Percentiles rank a stretch among this genome's conserved stretches.
phyloP scores from a whole-genome alignment of 2,113 vertebrate genomes.

The Chaetura pelagica region DNA sequence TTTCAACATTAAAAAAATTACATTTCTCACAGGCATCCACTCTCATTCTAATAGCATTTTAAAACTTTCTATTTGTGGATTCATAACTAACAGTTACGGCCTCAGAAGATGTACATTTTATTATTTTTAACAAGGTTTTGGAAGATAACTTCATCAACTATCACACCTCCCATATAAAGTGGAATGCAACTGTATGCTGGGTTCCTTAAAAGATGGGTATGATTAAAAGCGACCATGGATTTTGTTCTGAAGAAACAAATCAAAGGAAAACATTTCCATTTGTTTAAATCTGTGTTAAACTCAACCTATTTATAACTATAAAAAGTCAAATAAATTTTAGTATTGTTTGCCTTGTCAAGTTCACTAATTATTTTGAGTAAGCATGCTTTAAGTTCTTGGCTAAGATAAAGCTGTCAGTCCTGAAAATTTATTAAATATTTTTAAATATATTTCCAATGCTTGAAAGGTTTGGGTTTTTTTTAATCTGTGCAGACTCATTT shows the following conservation, averaged over 20 bases:
- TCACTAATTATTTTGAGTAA: neutral
- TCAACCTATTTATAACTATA: neutral
- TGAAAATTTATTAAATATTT: neutral
- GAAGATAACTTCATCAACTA: neutral
- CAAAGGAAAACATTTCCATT: neutral
- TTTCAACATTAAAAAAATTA: neutral
- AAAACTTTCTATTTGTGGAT: neutral
- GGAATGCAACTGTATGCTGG: neutral
- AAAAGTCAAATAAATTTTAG: neutral
- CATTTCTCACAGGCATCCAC: neutral
- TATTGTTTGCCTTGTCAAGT: neutral
- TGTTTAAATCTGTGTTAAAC: neutral
- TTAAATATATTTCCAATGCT: neutral
- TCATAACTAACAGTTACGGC: neutral
- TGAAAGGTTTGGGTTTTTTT: neutral
- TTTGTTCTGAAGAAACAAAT: constrained; percentile 1
- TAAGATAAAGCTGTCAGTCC: neutral
- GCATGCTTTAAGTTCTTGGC: neutral
- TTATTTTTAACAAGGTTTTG: neutral
- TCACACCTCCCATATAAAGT: neutral
- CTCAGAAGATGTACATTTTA: neutral
- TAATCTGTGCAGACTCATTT: neutral
- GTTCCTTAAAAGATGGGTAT: neutral
- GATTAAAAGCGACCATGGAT: neutral
- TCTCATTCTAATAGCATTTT: neutral